These are phyloP conservation scores for Zaprionus ghesquierei DNA, from an alignment of 1,140 invertebrate genomes.

Conservation along the genomic window DNA sequence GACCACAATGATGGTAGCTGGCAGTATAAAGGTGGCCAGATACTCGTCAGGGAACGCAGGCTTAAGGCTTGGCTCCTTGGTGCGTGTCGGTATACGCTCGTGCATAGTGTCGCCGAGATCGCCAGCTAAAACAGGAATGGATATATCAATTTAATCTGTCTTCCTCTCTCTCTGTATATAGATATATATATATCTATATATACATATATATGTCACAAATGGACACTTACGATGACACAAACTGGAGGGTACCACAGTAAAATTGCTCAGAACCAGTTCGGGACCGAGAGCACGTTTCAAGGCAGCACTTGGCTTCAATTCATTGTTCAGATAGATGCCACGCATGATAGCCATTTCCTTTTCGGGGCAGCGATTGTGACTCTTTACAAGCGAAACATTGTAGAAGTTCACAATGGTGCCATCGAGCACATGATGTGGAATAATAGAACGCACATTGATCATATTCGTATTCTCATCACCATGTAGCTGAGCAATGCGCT, in stretches of 20 bases:
- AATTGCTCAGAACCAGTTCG: conserved; percentile 88
- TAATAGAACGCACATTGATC: conserved; percentile 86
- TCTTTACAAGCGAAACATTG: conserved; percentile 86
- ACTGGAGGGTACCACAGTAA: conserved; percentile 89
- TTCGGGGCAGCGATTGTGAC: conserved; percentile 88
- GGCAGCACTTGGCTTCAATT: conserved; percentile 86
- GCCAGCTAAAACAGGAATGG: conserved; percentile 27
- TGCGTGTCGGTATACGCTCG: conserved; percentile 64
- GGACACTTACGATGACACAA: conserved; percentile 87
- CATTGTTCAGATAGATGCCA: conserved; percentile 87
- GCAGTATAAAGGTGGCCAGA: conserved; percentile 93
- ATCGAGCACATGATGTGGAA: conserved; percentile 66
- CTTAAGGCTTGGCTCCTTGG: conserved; percentile 84
- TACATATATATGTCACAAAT: no score
- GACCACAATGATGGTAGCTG: conserved; percentile 93
- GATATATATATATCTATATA: no score
- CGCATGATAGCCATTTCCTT: conserved; percentile 88
- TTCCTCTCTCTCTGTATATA: no score
- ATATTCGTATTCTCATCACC: conserved; percentile 88
- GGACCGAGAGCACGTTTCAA: conserved; percentile 89
- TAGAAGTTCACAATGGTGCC: conserved; percentile 82
- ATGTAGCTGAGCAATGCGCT: conserved; percentile 90
- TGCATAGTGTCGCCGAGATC: conserved; percentile 62
- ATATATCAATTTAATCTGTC: no score
- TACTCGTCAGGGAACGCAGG: conserved; percentile 88